Conservation (phyloP, 2,888 invertebrate genomes). For the Drosophila histrio region DNA sequence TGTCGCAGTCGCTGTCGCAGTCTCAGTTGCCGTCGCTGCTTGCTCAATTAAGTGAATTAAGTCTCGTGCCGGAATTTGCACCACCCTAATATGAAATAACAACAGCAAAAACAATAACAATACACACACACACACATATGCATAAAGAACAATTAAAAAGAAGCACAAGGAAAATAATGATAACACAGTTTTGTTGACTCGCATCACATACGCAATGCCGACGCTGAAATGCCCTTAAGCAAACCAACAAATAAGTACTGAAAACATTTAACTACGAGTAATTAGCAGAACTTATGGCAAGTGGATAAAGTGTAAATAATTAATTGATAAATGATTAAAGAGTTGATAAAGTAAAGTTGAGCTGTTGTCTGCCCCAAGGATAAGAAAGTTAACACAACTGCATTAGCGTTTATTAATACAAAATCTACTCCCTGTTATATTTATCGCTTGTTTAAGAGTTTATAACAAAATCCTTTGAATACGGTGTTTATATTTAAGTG, state of each 20-base stretch:
- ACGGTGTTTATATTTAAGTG: too few species aligned
- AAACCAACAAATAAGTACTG: neutral
- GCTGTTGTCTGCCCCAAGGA: neutral
- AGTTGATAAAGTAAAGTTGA: neutral
- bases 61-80: conserved; percentile 80
- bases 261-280: neutral
- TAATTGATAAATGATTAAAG: neutral
- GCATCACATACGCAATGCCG: conserved; percentile 5
- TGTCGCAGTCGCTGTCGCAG: conserved; percentile 3
- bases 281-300: neutral
- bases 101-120: conserved; percentile 49
- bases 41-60: conserved; percentile 81
- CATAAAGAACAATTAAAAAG: conserved; percentile 66
- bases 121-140: conserved; percentile 2
- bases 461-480: too few species aligned
- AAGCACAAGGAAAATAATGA: conserved; percentile 41
- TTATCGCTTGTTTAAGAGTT: too few species aligned
- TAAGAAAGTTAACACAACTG: neutral
- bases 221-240: conserved; percentile 26
- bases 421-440: too few species aligned
- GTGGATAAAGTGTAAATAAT: neutral
- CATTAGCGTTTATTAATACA: neutral
- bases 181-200: conserved; percentile 30
- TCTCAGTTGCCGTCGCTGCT: conserved; percentile 48
- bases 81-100: conserved; percentile 59